Evolutionary conservation across 64 coral and sea anemone species (phyloP).

Genomic region (Montipora efflorescens): DNA sequence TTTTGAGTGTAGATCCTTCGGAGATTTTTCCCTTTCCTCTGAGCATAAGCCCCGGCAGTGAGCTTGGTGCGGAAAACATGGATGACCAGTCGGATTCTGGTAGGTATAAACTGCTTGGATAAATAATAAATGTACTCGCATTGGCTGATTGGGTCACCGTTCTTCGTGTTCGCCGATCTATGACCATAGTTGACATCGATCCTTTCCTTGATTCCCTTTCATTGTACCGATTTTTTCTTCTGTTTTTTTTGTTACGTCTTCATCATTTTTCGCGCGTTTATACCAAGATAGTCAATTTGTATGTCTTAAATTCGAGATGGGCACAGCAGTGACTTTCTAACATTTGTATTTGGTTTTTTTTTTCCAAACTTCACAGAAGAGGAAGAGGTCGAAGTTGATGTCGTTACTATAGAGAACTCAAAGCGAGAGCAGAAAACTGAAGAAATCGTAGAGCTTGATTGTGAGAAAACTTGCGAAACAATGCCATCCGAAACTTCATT

Average conservation of each 20-base stretch:
- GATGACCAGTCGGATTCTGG: constrained; percentile 84
- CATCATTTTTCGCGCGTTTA: background rate
- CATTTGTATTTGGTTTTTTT: constrained; percentile 45
- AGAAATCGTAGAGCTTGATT: constrained; percentile 33
- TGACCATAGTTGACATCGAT: constrained; percentile 31
- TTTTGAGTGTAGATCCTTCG: constrained; percentile 89
- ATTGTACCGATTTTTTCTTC: background rate
- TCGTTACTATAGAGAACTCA: constrained; percentile 94
- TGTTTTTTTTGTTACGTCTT: background rate
- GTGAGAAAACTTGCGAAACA: constrained; percentile 28
- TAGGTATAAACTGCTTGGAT: constrained; percentile 60
- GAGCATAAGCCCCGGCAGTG: constrained; percentile 58
- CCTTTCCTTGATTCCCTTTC: background rate
- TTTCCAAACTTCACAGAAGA: constrained; percentile 81
- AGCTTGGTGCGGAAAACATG: constrained; percentile 51
- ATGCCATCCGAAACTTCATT: constrained; percentile 30
- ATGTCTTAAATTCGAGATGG: background rate
- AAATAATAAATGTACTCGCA: constrained; percentile 65
- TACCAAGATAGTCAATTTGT: background rate
- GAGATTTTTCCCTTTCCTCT: constrained; percentile 94
- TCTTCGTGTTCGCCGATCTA: constrained; percentile 39
- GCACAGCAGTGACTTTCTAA: constrained; percentile 59
- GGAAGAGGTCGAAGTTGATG: constrained; percentile 92
- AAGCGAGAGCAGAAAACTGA: constrained; percentile 63
- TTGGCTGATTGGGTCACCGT: constrained; percentile 27